Percentiles rank a stretch among this genome's conserved stretches.
Evolutionary conservation across 2,888 invertebrate genomes (phyloP).

Genomic region (Melinaea menophilus): DNA sequence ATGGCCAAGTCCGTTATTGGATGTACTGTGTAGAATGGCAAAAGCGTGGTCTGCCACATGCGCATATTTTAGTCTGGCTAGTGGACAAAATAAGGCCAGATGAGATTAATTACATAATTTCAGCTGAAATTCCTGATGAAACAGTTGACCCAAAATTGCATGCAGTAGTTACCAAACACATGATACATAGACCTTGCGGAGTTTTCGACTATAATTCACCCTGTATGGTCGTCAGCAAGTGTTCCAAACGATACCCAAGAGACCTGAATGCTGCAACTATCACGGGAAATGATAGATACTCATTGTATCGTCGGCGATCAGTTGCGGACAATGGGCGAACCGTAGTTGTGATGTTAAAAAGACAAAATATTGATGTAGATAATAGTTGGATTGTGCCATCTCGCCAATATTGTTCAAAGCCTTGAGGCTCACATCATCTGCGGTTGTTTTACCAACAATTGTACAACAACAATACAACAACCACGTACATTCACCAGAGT

Average conservation of each 20-base stretch:
- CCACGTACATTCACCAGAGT: too few relatives aligned
- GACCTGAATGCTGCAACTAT: too few relatives aligned
- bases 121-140: constrained; percentile 21
- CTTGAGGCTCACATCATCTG: too few relatives aligned
- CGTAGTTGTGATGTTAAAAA: constrained; percentile 12
- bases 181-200: constrained; percentile 6
- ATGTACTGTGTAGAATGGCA: not conserved
- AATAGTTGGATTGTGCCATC: too few relatives aligned
- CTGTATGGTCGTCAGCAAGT: constrained; percentile 4
- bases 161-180: constrained; percentile 21
- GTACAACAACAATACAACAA: too few relatives aligned
- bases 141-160: constrained; percentile 21
- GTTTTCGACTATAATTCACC: not conserved
- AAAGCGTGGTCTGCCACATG: constrained; percentile 24
- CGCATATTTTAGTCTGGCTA: constrained; percentile 39
- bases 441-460: too few relatives aligned
- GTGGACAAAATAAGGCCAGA: constrained; percentile 27
- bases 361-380: too few relatives aligned
- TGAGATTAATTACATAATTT: constrained; percentile 14
- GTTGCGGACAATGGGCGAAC: constrained; percentile 25
- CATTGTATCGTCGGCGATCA: constrained; percentile 31
- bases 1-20: not conserved
- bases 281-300: constrained; percentile 11
- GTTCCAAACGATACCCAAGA: too few relatives aligned
- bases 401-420: too few relatives aligned